A percentile compares a stretch with the other conserved stretches of the same genome.
phyloP scores from a whole-genome alignment of 2,888 invertebrate genomes.

The Julus scanicus region DNA sequence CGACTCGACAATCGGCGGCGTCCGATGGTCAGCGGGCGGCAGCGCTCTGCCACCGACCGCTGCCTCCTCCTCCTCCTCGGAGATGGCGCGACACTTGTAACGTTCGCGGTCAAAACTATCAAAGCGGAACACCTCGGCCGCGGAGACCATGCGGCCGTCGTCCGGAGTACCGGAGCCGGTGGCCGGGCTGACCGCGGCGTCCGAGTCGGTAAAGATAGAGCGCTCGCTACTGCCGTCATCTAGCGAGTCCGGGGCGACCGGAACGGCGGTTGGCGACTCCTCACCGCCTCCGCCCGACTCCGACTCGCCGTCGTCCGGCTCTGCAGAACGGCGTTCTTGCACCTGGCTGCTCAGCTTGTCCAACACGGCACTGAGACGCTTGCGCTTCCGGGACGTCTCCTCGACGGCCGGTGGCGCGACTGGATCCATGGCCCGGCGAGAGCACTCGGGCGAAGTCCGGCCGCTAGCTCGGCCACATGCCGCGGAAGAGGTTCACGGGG shows the following conservation, averaged over 20 bases:
- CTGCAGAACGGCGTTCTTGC: slow-evolving; percentile 41
- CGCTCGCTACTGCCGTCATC: slow-evolving; percentile 51
- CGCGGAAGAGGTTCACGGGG: neutral
- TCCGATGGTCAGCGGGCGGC: slow-evolving; percentile 61
- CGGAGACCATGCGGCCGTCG: neutral
- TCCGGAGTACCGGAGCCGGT: neutral
- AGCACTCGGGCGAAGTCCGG: neutral
- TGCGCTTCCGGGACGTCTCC: slow-evolving; percentile 73
- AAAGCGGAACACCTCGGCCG: slow-evolving; percentile 68
- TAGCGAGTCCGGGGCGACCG: neutral
- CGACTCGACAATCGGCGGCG: slow-evolving; percentile 71
- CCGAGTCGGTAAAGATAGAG: slow-evolving; percentile 51
- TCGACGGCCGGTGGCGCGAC: slow-evolving; percentile 36
- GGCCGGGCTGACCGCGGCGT: neutral
- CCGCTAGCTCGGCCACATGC: neutral
- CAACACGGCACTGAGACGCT: slow-evolving; percentile 81
- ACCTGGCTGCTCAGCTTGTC: slow-evolving; percentile 69
- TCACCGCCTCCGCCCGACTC: slow-evolving; percentile 22
- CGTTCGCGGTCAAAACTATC: slow-evolving; percentile 67
- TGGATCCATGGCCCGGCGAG: neutral
- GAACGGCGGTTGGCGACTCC: neutral
- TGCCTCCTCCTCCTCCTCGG: slow-evolving; percentile 69
- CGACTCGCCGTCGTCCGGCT: slow-evolving; percentile 40
- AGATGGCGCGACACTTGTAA: slow-evolving; percentile 63
- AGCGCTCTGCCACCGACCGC: too few relatives aligned